Percentiles rank a stretch among this genome's conserved stretches.
Evolutionary conservation across 1,140 invertebrate species (phyloP).

Genomic region (Macrostomum lignano): DNA sequence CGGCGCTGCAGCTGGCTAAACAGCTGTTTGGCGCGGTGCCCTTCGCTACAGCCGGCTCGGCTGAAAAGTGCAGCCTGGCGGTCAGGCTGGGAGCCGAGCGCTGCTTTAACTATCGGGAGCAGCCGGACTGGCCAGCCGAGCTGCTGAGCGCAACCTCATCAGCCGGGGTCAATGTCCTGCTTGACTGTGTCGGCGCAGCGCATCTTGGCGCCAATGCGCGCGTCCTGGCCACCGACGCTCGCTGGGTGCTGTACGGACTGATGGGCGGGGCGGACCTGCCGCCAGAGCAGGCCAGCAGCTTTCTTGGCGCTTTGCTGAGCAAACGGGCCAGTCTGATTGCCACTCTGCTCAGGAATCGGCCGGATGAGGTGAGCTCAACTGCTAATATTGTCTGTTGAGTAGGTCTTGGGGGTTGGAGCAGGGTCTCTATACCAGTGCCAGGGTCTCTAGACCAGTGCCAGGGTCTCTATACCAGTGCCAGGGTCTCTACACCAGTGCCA

Average conservation of each 20-base stretch:
- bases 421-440: too few relatives aligned
- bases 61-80: conserved; percentile 14
- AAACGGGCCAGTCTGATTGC: too few relatives aligned
- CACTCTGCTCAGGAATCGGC: too few relatives aligned
- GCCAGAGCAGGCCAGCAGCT: too few relatives aligned
- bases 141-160: conserved; percentile 14
- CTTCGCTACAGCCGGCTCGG: conserved; percentile 19
- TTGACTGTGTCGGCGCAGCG: conserved; percentile 23
- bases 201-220: conserved; percentile 20
- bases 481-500: too few relatives aligned
- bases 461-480: too few relatives aligned
- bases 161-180: conserved; percentile 18
- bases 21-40: conserved; percentile 11
- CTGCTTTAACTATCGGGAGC: conserved; percentile 22
- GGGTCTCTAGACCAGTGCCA: too few relatives aligned
- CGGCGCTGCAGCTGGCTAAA: conserved; percentile 17
- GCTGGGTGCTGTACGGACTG: conserved; percentile 24
- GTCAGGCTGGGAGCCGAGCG: conserved; percentile 13
- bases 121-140: conserved; percentile 12
- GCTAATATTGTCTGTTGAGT: too few relatives aligned
- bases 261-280: too few relatives aligned
- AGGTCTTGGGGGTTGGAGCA: too few relatives aligned
- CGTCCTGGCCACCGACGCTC: conserved; percentile 14
- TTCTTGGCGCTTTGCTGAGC: too few relatives aligned
- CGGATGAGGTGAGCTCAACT: too few relatives aligned